Conservation (phyloP, 2,797 vertebrate species). For the Hozukius guyotensis region DNA sequence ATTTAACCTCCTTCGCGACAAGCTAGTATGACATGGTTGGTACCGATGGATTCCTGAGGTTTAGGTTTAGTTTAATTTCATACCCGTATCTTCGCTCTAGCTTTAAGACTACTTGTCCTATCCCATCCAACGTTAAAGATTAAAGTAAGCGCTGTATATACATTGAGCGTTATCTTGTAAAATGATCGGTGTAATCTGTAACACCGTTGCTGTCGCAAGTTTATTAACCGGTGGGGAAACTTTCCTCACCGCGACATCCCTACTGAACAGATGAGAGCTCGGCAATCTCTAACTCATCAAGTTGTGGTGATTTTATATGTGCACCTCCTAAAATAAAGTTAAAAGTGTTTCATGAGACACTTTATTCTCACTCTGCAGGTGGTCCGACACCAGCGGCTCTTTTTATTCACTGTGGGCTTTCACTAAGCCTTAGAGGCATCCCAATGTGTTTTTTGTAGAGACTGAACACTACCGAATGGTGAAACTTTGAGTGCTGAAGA, state of each 20-base stretch:
- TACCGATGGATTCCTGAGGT: fast-evolving
- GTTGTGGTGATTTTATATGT: constrained; percentile 9
- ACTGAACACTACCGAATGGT: background rate
- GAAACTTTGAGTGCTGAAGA: background rate
- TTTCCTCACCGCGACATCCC: background rate
- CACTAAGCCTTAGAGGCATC: background rate
- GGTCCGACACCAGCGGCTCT: background rate
- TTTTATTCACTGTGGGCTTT: constrained; percentile 1
- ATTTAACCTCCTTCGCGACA: too few species aligned
- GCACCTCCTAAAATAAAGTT: background rate
- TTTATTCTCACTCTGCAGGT: constrained; percentile 31
- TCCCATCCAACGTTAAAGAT: too few species aligned
- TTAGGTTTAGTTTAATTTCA: too few species aligned
- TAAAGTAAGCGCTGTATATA: too few species aligned
- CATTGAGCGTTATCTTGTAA: too few species aligned
- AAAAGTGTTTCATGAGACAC: background rate
- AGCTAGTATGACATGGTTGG: too few species aligned
- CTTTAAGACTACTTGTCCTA: too few species aligned
- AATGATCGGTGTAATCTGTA: too few species aligned
- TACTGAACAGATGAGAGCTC: background rate
- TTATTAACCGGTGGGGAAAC: too few species aligned
- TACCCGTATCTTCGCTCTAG: too few species aligned
- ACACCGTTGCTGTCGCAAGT: too few species aligned
- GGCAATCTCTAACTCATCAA: background rate
- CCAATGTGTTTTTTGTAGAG: background rate